Conservation (phyloP, 2,797 vertebrate genomes). For the Furcifer pardalis region DNA sequence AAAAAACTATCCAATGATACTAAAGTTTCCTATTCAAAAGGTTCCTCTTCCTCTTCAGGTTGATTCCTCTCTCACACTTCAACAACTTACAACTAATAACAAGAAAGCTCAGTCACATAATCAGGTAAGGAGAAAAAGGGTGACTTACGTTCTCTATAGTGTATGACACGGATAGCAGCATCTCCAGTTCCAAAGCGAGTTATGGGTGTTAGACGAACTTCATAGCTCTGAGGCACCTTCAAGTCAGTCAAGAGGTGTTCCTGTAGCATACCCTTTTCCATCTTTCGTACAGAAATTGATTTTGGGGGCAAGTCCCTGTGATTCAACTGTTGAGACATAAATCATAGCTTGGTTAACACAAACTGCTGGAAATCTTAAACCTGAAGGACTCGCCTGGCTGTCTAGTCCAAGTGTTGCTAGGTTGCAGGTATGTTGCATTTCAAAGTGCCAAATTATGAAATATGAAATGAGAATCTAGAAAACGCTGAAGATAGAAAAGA, state of each 20-base stretch:
- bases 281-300: slow-evolving; percentile 85
- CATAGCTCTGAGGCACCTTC: slow-evolving; percentile 90
- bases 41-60: not conserved
- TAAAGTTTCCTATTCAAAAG: not conserved
- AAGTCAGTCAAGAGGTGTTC: slow-evolving; percentile 86
- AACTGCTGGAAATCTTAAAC: not conserved
- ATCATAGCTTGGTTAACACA: not conserved
- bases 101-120: not conserved
- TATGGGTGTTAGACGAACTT: slow-evolving; percentile 89
- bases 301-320: slow-evolving; percentile 75
- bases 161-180: slow-evolving; percentile 85
- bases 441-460: not conserved
- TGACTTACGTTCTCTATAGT: slow-evolving; percentile 94
- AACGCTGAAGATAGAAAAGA: not conserved
- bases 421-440: not conserved
- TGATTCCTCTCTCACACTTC: not conserved
- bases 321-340: slow-evolving; percentile 71
- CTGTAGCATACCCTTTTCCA: slow-evolving; percentile 88
- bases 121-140: slow-evolving; percentile 34
- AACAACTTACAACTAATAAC: not conserved
- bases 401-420: not conserved
- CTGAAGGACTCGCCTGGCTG: not conserved
- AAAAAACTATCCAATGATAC: not conserved
- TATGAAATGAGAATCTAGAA: not conserved
- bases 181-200: slow-evolving; percentile 90